These are phyloP conservation scores for Pachypsylla venusta DNA, from an alignment of 1,140 invertebrate species.

Conservation along the genomic window DNA sequence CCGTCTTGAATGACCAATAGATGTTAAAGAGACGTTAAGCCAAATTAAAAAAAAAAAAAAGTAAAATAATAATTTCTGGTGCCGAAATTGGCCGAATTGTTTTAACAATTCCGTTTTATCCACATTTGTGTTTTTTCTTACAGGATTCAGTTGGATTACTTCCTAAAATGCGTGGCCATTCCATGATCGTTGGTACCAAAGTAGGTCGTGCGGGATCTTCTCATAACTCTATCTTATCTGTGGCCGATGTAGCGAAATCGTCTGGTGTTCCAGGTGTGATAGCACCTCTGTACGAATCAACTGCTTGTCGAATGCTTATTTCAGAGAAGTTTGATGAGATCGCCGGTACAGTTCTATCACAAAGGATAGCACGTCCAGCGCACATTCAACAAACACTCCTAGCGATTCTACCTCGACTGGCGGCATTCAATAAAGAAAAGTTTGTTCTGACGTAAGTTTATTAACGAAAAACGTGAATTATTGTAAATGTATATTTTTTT, in stretches of 20 bases:
- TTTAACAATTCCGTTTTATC: no score
- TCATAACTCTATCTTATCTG: background rate
- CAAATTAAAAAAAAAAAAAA: no score
- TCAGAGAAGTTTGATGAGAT: conserved; percentile 71
- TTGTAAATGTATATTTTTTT: no score
- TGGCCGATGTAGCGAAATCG: background rate
- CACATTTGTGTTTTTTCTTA: no score
- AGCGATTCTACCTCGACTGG: conserved; percentile 80
- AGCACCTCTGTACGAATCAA: conserved; percentile 54
- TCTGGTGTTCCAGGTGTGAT: conserved; percentile 2
- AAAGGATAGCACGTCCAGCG: conserved; percentile 51
- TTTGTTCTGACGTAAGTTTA: conserved; percentile 47
- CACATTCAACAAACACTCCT: conserved; percentile 81
- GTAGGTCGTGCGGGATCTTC: background rate
- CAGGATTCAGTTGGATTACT: conserved; percentile 13
- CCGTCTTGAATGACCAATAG: no score
- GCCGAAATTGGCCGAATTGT: no score
- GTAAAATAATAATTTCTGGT: no score
- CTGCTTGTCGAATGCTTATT: conserved; percentile 70
- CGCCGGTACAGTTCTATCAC: conserved; percentile 58
- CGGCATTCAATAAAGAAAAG: conserved; percentile 72
- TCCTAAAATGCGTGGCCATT: conserved; percentile 11
- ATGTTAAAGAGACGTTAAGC: no score
- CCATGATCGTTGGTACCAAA: background rate
- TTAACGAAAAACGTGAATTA: no score